These are phyloP conservation scores for Oncorhynchus keta DNA, from an alignment of 2,113 vertebrate genomes.

Conservation along the genomic window DNA sequence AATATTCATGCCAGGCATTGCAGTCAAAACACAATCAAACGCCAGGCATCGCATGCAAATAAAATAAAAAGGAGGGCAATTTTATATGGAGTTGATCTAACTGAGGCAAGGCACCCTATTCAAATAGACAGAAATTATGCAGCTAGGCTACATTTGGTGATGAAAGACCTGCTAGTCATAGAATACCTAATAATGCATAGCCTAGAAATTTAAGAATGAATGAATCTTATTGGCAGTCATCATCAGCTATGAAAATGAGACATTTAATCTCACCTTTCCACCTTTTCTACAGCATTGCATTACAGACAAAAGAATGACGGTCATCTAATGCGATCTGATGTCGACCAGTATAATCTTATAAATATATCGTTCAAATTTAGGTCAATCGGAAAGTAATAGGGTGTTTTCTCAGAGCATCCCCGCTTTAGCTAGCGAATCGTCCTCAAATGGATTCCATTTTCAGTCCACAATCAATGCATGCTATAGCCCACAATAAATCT, in stretches of 20 bases:
- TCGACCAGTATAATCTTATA: slow-evolving; percentile 37
- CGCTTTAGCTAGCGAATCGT: slow-evolving; percentile 42
- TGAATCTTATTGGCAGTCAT: background rate
- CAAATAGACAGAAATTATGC: no score
- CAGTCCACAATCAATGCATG: slow-evolving; percentile 30
- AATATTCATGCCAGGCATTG: background rate
- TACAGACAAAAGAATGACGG: background rate
- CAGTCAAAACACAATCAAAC: background rate
- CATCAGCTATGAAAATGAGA: background rate
- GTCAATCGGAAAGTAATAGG: slow-evolving; percentile 56
- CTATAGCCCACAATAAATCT: slow-evolving; percentile 11
- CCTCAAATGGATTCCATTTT: slow-evolving; percentile 51
- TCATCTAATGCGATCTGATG: slow-evolving; percentile 1
- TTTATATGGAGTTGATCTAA: background rate
- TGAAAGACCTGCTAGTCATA: background rate
- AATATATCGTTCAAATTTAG: slow-evolving; percentile 53
- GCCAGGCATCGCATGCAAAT: background rate
- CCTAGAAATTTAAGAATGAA: background rate
- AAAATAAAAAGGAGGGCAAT: background rate
- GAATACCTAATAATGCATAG: background rate
- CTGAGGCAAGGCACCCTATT: no score
- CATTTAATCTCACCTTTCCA: background rate
- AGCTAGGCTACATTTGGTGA: background rate
- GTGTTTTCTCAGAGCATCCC: slow-evolving; percentile 22
- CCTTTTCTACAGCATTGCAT: background rate